Conservation (phyloP, 2,888 invertebrate species). For the Brachynemurus nebulosus region DNA sequence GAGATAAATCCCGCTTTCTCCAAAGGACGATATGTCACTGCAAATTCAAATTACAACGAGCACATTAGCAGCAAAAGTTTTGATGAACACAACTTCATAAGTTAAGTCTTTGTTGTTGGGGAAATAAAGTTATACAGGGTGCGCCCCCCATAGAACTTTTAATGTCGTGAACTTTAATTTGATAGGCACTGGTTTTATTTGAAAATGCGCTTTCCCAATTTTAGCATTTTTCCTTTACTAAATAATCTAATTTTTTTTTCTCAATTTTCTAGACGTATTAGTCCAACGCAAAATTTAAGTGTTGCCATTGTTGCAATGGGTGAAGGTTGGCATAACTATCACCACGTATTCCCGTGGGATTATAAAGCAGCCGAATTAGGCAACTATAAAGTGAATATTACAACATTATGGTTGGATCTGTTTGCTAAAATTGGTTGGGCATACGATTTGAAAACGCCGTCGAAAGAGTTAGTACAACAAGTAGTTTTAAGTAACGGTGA, state of each 20-base stretch:
- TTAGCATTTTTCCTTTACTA: background rate
- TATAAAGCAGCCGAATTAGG: constrained; percentile 81
- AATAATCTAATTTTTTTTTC: constrained; percentile 16
- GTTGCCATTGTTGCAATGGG: constrained; percentile 65
- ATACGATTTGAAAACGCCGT: constrained; percentile 57
- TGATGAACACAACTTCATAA: too few species aligned
- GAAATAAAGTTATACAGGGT: too few species aligned
- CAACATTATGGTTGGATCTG: constrained; percentile 52
- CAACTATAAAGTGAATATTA: constrained; percentile 42
- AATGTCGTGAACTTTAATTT: too few species aligned
- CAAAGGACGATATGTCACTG: too few species aligned
- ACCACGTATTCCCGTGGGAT: constrained; percentile 90
- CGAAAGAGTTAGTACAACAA: constrained; percentile 36
- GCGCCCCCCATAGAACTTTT: too few species aligned
- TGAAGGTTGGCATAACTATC: constrained; percentile 91
- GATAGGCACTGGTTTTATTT: too few species aligned
- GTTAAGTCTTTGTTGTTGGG: too few species aligned
- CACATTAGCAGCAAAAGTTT: too few species aligned
- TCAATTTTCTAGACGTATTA: constrained; percentile 53
- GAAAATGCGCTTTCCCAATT: too few species aligned
- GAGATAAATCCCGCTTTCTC: too few species aligned
- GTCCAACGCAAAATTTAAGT: constrained; percentile 60
- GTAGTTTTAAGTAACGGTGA: constrained; percentile 42
- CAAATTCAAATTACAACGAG: too few species aligned
- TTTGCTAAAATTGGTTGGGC: constrained; percentile 61